Conservation (phyloP, 1,140 invertebrate genomes). For the Gryon sp. region DNA sequence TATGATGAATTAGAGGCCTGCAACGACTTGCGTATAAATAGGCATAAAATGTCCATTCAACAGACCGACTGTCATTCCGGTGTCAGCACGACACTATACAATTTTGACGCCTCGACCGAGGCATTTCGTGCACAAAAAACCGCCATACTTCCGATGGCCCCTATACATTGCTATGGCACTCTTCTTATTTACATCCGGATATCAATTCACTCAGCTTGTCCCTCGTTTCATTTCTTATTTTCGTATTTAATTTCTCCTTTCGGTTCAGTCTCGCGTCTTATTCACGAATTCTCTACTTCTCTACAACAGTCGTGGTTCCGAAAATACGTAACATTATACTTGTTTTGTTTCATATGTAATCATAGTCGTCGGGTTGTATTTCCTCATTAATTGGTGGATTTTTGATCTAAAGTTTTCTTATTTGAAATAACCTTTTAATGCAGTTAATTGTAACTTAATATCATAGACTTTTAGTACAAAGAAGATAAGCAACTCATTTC, state of each 20-base stretch:
- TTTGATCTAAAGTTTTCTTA: too few relatives aligned
- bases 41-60: slow-evolving; percentile 12
- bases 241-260: too few relatives aligned
- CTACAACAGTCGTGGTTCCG: slow-evolving; percentile 14
- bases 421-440: too few relatives aligned
- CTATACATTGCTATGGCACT: neutral
- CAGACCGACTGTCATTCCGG: slow-evolving; percentile 10
- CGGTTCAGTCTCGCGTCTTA: too few relatives aligned
- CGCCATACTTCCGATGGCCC: slow-evolving; percentile 24
- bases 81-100: slow-evolving; percentile 32
- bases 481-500: too few relatives aligned
- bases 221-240: slow-evolving; percentile 9
- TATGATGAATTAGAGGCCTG: slow-evolving; percentile 28
- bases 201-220: slow-evolving; percentile 14
- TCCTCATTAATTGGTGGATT: too few relatives aligned
- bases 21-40: too few relatives aligned
- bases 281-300: too few relatives aligned
- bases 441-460: too few relatives aligned
- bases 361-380: too few relatives aligned
- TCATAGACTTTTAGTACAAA: too few relatives aligned
- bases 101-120: slow-evolving; percentile 25
- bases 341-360: too few relatives aligned
- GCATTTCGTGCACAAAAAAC: slow-evolving; percentile 20
- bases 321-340: slow-evolving; percentile 25
- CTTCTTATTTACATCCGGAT: slow-evolving; percentile 29